Conservation (phyloP, 2,797 vertebrate species). For the Sebastes steindachneri region DNA sequence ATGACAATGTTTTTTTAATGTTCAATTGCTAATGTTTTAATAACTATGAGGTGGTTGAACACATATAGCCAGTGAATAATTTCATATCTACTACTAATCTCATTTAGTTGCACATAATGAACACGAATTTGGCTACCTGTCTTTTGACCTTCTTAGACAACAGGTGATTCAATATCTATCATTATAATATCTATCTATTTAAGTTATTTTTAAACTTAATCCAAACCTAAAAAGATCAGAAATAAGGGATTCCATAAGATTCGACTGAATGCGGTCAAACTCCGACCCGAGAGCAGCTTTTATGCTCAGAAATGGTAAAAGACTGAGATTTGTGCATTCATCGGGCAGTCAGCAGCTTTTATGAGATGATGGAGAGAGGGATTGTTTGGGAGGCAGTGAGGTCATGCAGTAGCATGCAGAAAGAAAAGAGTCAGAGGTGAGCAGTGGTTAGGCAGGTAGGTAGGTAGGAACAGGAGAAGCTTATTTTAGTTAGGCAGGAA, state of each 20-base stretch:
- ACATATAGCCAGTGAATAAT: not conserved
- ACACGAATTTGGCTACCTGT: not conserved
- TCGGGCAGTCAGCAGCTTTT: conserved; percentile 15
- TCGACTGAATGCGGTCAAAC: not conserved
- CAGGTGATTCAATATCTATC: not conserved
- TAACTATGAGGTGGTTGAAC: not conserved
- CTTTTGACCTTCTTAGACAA: not conserved
- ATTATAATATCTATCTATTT: no score
- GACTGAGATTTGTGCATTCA: not conserved
- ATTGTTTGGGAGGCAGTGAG: conserved; percentile 12
- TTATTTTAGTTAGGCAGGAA: conserved; percentile 39
- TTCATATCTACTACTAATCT: not conserved
- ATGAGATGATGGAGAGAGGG: conserved; percentile 28
- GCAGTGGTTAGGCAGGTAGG: conserved; percentile 13
- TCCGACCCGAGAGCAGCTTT: not conserved
- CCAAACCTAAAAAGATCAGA: not conserved
- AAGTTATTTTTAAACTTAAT: not conserved
- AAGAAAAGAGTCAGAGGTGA: conserved; percentile 24
- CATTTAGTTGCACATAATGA: not conserved
- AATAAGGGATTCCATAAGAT: not conserved
- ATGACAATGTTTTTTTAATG: not conserved
- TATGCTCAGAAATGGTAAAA: not conserved
- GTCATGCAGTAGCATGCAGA: conserved; percentile 64
- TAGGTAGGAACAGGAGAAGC: conserved; percentile 4
- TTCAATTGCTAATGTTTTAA: not conserved